Base-by-base conservation (phyloP, 2,888 invertebrate species). In the Lacanobia oleracea region DNA sequence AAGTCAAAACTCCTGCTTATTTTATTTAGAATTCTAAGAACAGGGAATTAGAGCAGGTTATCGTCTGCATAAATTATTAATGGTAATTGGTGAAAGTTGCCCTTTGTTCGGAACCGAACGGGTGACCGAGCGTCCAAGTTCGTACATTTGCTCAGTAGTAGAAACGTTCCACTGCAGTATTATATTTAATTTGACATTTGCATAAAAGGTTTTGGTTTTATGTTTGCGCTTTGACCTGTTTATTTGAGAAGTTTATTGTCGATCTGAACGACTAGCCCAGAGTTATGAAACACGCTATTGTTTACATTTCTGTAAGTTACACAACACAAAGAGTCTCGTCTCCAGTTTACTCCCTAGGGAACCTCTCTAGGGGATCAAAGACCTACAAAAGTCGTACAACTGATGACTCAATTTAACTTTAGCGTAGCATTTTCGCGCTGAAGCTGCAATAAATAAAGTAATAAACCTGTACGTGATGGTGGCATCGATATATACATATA, bases 61-160 rank as follows among this genome's bases (percentile, higher is more conserved):
- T 78, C 23, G 54, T 12, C 60, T 73, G 54, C 6, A 33, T 21
- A 27, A 27, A 48, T 37, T 43, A 43, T 61, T 45, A 40, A 69
- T 75, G 63, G 27, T 72, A 76, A 78, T 77, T 75, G 73, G 77
- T 67, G 81, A 81, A 83, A 81, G 82, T 79, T 63, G 56, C 77
- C 79, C 77, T 83, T 83, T 77, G 79, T 79, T 76, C 65, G 62
- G 63, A 70, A 75, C 77, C 67, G 70, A 75, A 81, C 76, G 62
- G 56, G 68, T 68, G 67, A 54, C 61, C 54, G 63, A 75, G 23
- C 67, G 72, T 56, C 51, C 72, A 74, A 70, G 23, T 68, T 57
- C 23, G 37, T 72, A 63, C 54, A 70, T 68, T 75, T 59, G 33
- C 6, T 33, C 33, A 27, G 27, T 54, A 21, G 72, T 63, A 69